These are phyloP conservation scores for Epiblema foenella DNA, from an alignment of 2,888 invertebrate species.

Conservation along the genomic window DNA sequence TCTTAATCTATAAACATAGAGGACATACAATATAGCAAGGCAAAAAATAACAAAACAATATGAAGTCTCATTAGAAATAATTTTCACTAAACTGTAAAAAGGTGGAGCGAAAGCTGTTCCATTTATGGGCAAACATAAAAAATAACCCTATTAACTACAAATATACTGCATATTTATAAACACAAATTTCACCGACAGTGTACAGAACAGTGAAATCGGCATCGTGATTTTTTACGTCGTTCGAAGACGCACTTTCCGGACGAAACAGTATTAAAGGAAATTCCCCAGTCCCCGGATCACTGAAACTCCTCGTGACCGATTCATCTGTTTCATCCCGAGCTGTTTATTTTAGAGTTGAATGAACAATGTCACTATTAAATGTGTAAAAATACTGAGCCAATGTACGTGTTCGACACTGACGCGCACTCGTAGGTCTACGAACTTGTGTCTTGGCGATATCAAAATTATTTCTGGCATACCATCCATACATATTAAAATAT, in stretches of 20 bases:
- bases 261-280: constrained; percentile 23
- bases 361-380: constrained; percentile 39
- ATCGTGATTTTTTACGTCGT: not conserved
- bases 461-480: not conserved
- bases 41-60: no score
- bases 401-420: constrained; percentile 31
- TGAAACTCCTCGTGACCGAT: constrained; percentile 2
- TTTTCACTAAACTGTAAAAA: no score
- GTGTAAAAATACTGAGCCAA: constrained; percentile 34
- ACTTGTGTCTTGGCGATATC: constrained; percentile 14
- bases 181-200: not conserved
- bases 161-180: no score
- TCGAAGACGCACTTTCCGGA: not conserved
- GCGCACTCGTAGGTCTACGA: constrained; percentile 22
- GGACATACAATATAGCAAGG: no score
- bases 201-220: not conserved
- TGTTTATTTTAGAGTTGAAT: constrained; percentile 37
- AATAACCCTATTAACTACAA: no score
- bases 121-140: no score
- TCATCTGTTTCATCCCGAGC: constrained; percentile 27
- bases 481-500: not conserved
- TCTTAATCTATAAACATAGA: no score
- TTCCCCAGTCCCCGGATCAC: constrained; percentile 14
- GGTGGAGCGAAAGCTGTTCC: no score
- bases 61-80: no score